phyloP scores from a whole-genome alignment of 2,113 vertebrate genomes.

The Mellivora capensis region DNA sequence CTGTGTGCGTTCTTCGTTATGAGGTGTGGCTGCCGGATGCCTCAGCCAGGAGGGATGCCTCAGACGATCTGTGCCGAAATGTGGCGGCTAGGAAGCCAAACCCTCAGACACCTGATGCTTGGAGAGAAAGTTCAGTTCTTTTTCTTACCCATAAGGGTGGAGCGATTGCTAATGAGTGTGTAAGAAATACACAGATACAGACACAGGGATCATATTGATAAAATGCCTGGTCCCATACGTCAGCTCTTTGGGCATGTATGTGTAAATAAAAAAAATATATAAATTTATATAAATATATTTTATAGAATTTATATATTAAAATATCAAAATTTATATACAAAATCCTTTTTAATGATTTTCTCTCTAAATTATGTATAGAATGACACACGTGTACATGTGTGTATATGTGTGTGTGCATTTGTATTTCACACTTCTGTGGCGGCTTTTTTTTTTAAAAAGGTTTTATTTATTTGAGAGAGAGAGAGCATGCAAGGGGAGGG shows the following conservation, averaged over 20 bases:
- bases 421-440: not conserved
- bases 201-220: not conserved
- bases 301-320: not conserved
- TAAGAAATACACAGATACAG: not conserved
- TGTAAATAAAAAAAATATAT: not conserved
- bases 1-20: not conserved
- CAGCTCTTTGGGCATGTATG: not conserved
- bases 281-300: not conserved
- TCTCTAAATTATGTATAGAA: not conserved
- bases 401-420: not conserved
- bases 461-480: not conserved
- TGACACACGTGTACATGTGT: not conserved
- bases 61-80: not conserved
- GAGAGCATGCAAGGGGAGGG: not conserved
- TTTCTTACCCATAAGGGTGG: not conserved
- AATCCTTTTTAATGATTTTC: not conserved
- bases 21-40: not conserved
- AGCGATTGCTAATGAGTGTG: not conserved
- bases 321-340: not conserved
- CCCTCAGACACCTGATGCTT: not conserved
- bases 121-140: not conserved
- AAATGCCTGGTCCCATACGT: not conserved
- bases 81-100: not conserved
- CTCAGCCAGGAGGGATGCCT: not conserved
- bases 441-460: not conserved